Evolutionary conservation across 2,113 vertebrate species (phyloP), one percentile per base, ranked within the genome.

Genomic region (Pseudonaja textilis): DNA sequence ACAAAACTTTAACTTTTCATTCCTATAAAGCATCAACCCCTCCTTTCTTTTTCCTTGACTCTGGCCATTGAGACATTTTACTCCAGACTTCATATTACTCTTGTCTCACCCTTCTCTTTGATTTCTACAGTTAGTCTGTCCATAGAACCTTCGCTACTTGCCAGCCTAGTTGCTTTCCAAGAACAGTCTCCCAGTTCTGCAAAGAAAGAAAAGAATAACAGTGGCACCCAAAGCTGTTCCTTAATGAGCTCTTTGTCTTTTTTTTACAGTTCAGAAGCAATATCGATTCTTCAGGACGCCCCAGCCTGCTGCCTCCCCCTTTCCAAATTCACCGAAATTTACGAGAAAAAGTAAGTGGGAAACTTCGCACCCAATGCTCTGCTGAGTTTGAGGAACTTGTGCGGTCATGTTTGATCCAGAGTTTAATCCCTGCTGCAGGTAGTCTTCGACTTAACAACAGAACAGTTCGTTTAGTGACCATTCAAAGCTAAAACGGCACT

Each of bases 301-400:
- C 99, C 99, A 55, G 99, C 99, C 89, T 99, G 97, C 94, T 99
- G 99, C 93, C 98, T 99, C 94, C 99, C 99, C 91, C 97, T 99
- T 20, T 99, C 98, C 97, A 99, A 99, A 93, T 99, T 99, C 90
- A 98, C 98, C 25, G 99, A 99, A 94, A 98, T 99, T 93, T 99
- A 99, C 96, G 99, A 99, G 96, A 99, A 99, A 95, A 99, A 98
- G 99, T 99, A 97, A 97, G 98, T 96, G 81, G 86, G 42, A 34
- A 22, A 1, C 6, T 0, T 54, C 23, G 2, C 2, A 1, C n/a
- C 26, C 29, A 3, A 6, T 11, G 56, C 5, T 55, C 54, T 29
- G 42, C 50, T 4, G 4, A 64, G 52, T 22, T 5, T 1, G 14
- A 3, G 29, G 57, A 88, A n/a, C 45, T 29, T 29, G 0, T 29